Base-by-base conservation (phyloP, 1,140 invertebrate genomes). In the Chymomyza costata region DNA sequence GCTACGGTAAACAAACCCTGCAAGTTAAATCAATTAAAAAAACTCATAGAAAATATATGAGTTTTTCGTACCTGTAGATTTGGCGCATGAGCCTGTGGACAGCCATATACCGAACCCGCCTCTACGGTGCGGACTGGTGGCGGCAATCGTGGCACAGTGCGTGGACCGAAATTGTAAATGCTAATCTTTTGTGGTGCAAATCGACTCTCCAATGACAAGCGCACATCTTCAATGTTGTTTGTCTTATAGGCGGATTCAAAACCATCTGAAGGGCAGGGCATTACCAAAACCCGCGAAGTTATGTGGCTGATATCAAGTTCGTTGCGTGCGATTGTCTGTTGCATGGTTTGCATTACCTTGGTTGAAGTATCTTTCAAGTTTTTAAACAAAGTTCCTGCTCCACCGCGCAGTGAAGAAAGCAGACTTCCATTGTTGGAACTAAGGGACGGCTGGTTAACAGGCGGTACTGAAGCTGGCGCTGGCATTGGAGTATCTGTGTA, bases 311-410 rank as follows among this genome's bases (percentile, higher is more conserved):
- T 92, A 84, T 97, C 96, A 45, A 97, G 86, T 85, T 97, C 95
- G 15, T 91, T 91, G 52, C 94, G 90, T 32, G 92, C 93, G 86
- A 97, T 97, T 38, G 93, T 93, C 71, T 96, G 94, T 84, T 97
- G 95, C 38, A 98, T 95, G 18, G 95, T 94, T 82, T 97, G 95
- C 91, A 98, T 97, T 10, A 99, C 95, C 90, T 97, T 97, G 11
- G 92, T 93, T 5, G 96, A 97, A 1, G 96, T 97, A 80, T 99
- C 97, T 85, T 97, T 97, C 10, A 99, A 88, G 84, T 98, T 98
- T 66, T 97, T 97, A 32, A 98, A 87, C 62, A 96, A 92, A 71
- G 91, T 95, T 11, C 93, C 94, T 21, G 94, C 93, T 35, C 93
- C 94, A 17, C 94, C 94, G 69, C 90, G 91, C 2, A 96, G 87